Evolutionary conservation across 2,113 vertebrate genomes (phyloP), one percentile per base, ranked within the genome.

Genomic region (Salvelinus sp.): DNA sequence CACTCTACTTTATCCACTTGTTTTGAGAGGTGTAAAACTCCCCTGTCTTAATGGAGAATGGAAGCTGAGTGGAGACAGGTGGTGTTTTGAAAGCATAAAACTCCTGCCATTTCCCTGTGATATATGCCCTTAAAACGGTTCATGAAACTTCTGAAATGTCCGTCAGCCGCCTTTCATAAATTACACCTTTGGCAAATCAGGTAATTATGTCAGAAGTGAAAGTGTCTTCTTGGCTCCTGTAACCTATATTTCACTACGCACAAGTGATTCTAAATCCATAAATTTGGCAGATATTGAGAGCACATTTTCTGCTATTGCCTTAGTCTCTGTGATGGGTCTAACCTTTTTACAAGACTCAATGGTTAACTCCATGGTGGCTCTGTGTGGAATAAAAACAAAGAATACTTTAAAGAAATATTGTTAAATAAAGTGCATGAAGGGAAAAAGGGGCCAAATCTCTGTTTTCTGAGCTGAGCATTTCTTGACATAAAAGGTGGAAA

Each of bases 131-230:
- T 79, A 79, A 79, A 62, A 76, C 5, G 78, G 67, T 68, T 79
- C 79, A 58, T 73, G 48, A 82, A 75, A 70, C 63, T 70, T 58
- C 30, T 23, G 54, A 76, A 71, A 75, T 27, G 70, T 57, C 48
- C 69, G 70, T 77, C 69, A 73, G 76, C 80, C 67, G 72, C 30
- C 30, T 77, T 28, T 38, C 44, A 77, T 75, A 83, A 75, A 83
- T 77, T 72, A 65, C 47, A 80, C 69, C 73, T 60, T 58, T 62
- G 70, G 76, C 20, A 38, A 76, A 76, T 69, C 27, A 62, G 54
- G 67, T 76, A 76, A 70, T 76, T 69, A 76, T 38, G 47, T 76
- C 64, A 54, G 50, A 67, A 48, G 30, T 66, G 22, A 63, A 48
- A 67, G 44, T 48, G 68, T 64, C 30, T 69, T 74, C 67, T 60